Conservation (phyloP, 2,113 vertebrate species). For the Sander lucioperca region DNA sequence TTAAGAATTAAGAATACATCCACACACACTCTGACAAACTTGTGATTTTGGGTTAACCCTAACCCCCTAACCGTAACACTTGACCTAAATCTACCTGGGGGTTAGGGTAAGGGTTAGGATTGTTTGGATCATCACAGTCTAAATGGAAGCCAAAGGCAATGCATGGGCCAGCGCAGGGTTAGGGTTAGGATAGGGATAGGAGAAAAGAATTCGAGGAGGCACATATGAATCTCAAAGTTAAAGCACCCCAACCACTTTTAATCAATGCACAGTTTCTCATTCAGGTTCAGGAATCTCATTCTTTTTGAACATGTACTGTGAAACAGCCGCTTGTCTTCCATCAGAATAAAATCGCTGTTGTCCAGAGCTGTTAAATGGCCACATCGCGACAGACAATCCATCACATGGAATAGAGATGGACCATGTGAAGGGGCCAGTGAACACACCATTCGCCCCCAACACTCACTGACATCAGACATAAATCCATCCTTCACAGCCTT, state of each 20-base stretch:
- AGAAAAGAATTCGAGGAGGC: too few species aligned
- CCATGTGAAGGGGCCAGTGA: constrained; percentile 13
- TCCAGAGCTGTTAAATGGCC: constrained; percentile 25
- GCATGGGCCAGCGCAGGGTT: too few species aligned
- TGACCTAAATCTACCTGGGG: too few species aligned
- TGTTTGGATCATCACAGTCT: too few species aligned
- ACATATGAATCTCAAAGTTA: too few species aligned
- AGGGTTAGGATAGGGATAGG: too few species aligned
- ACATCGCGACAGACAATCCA: constrained; percentile 36
- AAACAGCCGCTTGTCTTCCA: constrained; percentile 28
- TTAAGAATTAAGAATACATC: too few species aligned
- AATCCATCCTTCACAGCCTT: constrained; percentile 24
- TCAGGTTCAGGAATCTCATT: constrained; percentile 22
- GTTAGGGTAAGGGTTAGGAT: too few species aligned
- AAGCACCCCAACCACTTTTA: background rate
- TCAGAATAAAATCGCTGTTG: background rate
- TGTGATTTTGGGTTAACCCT: background rate
- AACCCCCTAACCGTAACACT: too few species aligned
- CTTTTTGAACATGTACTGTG: constrained; percentile 38
- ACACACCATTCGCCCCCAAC: background rate
- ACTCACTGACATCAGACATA: background rate
- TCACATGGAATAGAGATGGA: constrained; percentile 35
- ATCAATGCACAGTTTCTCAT: constrained; percentile 44
- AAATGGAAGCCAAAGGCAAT: too few species aligned
- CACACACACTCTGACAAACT: background rate